Evolutionary conservation across 2,888 invertebrate genomes (phyloP).

Genomic region (Thysanoteuthis rhombus): DNA sequence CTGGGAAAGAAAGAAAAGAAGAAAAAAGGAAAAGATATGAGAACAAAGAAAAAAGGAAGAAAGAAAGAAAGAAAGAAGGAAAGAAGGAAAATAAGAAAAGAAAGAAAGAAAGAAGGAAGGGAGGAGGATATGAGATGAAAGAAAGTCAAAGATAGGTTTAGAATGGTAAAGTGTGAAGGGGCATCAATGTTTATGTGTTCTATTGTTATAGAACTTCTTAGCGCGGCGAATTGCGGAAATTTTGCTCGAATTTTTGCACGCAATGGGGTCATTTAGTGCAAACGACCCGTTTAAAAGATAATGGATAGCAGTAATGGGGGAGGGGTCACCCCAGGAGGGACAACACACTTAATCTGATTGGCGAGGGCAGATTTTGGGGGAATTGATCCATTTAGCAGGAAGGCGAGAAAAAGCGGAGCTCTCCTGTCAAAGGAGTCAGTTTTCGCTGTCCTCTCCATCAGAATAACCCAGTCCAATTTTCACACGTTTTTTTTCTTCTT

Average conservation of each 20-base stretch:
- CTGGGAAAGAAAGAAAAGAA: too few species aligned
- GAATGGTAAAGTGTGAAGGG: too few species aligned
- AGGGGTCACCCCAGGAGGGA: neutral
- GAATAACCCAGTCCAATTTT: neutral
- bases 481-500: too few species aligned
- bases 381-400: neutral
- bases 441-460: neutral
- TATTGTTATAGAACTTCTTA: neutral
- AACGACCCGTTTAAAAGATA: neutral
- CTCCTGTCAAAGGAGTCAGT: neutral
- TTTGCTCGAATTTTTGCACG: too few species aligned
- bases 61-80: too few species aligned
- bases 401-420: neutral
- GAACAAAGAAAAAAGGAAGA: neutral
- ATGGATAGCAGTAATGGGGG: neutral
- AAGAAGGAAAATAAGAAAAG: neutral
- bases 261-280: neutral
- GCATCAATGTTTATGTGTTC: too few species aligned
- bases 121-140: neutral
- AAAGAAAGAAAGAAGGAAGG: neutral
- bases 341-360: neutral
- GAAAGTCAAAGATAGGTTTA: too few species aligned
- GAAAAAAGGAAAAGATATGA: neutral
- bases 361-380: neutral
- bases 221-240: neutral